These are phyloP conservation scores for Drosophila repletoides DNA, from an alignment of 1,140 invertebrate genomes.

Conservation along the genomic window DNA sequence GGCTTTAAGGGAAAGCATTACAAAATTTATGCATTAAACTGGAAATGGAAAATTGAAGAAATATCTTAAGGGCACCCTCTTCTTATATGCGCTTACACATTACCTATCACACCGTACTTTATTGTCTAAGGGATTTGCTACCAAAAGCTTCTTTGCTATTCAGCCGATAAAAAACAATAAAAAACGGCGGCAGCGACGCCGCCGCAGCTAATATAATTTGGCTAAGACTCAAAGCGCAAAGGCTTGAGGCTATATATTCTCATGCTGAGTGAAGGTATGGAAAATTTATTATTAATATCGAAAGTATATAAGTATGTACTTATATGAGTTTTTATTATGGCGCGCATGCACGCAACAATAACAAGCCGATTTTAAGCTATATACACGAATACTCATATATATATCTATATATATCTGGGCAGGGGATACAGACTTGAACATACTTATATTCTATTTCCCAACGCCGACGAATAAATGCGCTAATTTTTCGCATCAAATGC, in stretches of 20 bases:
- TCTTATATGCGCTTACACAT: background rate
- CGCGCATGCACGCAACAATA: conserved; percentile 17
- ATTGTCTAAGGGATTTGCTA: conserved; percentile 2
- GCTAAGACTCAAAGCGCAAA: conserved; percentile 11
- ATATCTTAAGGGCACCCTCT: background rate
- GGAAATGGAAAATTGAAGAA: background rate
- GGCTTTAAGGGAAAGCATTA: too few relatives aligned
- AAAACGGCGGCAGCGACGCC: conserved; percentile 11
- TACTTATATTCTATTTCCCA: conserved; percentile 7
- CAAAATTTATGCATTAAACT: background rate
- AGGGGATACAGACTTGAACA: background rate
- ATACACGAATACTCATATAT: background rate
- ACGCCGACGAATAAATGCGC: conserved; percentile 48
- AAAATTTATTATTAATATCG: conserved; percentile 54
- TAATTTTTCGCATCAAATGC: conserved; percentile 65
- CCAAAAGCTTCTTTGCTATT: conserved; percentile 22
- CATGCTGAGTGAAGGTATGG: background rate
- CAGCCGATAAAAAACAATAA: conserved; percentile 63
- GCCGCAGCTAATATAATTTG: conserved; percentile 44
- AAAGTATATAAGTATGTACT: conserved; percentile 25
- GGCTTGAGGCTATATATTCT: conserved; percentile 3
- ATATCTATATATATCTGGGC: background rate
- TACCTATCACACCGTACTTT: background rate
- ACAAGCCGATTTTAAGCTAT: too few relatives aligned
- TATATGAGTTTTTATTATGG: conserved; percentile 36